Evolutionary conservation across 2,888 invertebrate species (phyloP).

Genomic region (Sicus ferrugineus): DNA sequence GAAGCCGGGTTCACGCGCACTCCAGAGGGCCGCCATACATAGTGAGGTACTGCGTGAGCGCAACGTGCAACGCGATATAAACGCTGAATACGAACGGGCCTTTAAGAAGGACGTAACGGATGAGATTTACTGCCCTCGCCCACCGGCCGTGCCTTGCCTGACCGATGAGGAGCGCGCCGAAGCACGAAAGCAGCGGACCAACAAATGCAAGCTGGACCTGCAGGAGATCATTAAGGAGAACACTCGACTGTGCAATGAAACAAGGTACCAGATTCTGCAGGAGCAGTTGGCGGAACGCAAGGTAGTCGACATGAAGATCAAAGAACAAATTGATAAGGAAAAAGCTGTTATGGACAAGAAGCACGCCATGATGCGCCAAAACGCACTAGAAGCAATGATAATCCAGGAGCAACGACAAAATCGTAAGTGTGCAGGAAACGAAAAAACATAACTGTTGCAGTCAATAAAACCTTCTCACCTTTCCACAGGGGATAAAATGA

Average conservation of each 20-base stretch:
- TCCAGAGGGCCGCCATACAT: conserved; percentile 59
- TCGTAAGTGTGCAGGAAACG: conserved; percentile 43
- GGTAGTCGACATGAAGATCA: conserved; percentile 53
- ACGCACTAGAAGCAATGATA: conserved; percentile 56
- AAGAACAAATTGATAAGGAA: conserved; percentile 61
- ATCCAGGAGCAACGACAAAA: conserved; percentile 54
- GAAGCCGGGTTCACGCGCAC: conserved; percentile 57
- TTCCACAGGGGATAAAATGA: conserved; percentile 50
- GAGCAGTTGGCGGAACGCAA: conserved; percentile 47
- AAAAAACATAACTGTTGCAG: background rate
- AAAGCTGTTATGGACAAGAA: conserved; percentile 48
- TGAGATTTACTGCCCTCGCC: conserved; percentile 50
- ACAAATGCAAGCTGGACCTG: conserved; percentile 55
- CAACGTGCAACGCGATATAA: conserved; percentile 55
- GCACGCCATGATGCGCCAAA: conserved; percentile 49
- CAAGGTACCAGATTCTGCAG: conserved; percentile 45
- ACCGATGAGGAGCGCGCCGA: conserved; percentile 57
- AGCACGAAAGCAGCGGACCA: conserved; percentile 47
- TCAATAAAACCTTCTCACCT: background rate
- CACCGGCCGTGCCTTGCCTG: conserved; percentile 61
- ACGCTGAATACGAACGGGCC: conserved; percentile 50
- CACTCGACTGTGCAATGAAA: conserved; percentile 45
- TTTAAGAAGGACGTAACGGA: conserved; percentile 47
- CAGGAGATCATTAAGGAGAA: conserved; percentile 55
- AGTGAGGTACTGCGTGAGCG: conserved; percentile 59